These are phyloP conservation scores for Taeniopygia guttata DNA, from an alignment of 2,797 vertebrate species.

Conservation along the genomic window DNA sequence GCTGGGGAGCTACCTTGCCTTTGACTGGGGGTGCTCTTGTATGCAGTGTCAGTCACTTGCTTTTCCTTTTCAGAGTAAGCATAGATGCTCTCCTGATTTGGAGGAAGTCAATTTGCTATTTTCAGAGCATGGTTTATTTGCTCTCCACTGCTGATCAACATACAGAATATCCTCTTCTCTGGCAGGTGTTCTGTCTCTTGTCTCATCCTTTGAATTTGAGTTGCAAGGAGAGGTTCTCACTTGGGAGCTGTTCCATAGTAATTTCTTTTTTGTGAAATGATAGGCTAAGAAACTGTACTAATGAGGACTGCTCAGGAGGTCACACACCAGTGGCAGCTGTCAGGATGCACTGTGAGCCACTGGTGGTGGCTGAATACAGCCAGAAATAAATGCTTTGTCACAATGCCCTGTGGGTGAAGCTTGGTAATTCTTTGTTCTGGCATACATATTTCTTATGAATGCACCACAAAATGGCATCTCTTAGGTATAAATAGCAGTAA, in stretches of 20 bases:
- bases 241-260: neutral
- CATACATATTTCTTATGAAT: neutral
- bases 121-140: neutral
- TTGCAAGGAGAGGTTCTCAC: neutral
- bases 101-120: neutral
- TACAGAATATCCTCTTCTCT: neutral
- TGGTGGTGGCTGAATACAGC: neutral
- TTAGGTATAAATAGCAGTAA: neutral
- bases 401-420: neutral
- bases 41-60: neutral
- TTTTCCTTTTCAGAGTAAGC: neutral
- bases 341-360: neutral
- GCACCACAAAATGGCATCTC: neutral
- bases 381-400: neutral
- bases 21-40: neutral
- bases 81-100: neutral
- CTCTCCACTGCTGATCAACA: neutral
- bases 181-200: neutral
- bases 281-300: neutral
- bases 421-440: neutral
- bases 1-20: neutral
- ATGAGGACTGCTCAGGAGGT: neutral
- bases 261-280: neutral
- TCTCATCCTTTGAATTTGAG: neutral
- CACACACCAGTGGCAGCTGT: neutral